phyloP scores from a whole-genome alignment of 2,113 vertebrate species.

The Anhinga rufa region DNA sequence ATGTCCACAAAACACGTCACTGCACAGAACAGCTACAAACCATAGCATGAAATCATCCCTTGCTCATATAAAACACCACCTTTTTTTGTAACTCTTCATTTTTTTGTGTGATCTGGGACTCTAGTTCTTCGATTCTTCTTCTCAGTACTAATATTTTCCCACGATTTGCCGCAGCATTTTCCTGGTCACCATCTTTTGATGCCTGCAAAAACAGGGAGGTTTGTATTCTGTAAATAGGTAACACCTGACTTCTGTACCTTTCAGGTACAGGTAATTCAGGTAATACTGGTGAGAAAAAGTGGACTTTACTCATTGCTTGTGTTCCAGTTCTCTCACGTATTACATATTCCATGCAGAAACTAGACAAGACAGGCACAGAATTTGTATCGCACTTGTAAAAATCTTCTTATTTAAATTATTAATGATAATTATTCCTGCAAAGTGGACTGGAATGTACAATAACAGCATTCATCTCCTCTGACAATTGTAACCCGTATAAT shows the following conservation, averaged over 20 bases:
- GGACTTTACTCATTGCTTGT: neutral
- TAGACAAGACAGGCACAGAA: neutral
- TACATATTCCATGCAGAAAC: neutral
- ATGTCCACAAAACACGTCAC: neutral
- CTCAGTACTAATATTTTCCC: conserved; percentile 84
- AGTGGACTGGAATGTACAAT: neutral
- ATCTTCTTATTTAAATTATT: neutral
- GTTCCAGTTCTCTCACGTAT: neutral
- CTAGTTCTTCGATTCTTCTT: conserved; percentile 85
- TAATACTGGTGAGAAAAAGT: neutral
- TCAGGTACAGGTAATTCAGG: neutral
- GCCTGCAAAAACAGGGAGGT: conserved; percentile 2
- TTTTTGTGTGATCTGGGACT: conserved; percentile 76
- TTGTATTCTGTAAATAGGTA: neutral
- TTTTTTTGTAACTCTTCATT: conserved; percentile 75
- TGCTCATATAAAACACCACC: conserved; percentile 45
- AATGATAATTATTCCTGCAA: neutral
- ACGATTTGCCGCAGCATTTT: conserved; percentile 79
- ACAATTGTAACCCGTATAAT: neutral
- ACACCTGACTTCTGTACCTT: neutral
- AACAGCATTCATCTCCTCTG: neutral
- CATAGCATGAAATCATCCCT: neutral
- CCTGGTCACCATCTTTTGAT: conserved; percentile 73
- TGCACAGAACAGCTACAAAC: neutral
- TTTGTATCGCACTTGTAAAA: neutral